Evolutionary conservation across 1,140 invertebrate species (phyloP), one percentile per base, ranked within the genome.

Genomic region (Atopsyche davidsoni): DNA sequence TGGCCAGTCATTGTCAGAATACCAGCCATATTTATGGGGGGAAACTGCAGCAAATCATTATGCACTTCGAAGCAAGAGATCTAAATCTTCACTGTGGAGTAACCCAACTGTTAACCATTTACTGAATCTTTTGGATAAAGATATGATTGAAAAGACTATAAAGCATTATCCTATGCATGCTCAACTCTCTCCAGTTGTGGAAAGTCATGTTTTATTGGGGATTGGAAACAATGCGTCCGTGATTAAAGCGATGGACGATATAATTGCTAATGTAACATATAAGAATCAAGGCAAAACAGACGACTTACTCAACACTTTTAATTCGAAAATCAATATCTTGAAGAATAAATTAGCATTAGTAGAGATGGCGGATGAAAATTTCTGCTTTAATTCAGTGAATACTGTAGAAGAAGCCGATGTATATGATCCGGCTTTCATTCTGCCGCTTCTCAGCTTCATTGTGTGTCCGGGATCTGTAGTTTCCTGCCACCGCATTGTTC

Each of bases 21-120:
- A 79, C 59, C 81, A 81, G 53, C 88, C 88, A 10, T 90, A 84
- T 59, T 68, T 91, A 1, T 91, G 85, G 81, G 87, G 89, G 4
- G 79, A 79, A 61, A 78, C 81, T 11, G 88, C 87, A 0, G 79
- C 84, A 9, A 79, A 77, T 23, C 80, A 87, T 64, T 89, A 89
- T 58, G 81, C 83, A 10, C 70, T 88, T 0, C 75, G 79, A 61
- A 78, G 47, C 74, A 81, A 58, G 72, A 78, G 56, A 73, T 68
- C 52, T 13, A 60, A 17, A 59, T 64, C 64, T 6, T 73, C 75
- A 16, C 64, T 86, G 34, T 85, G 75, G 78, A 78, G 79, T 53
- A 81, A 83, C 67, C 83, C 84, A 0, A 80, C 79, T 35, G 75
- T 79, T 11, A 75, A 76, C 24, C 81, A 89, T 69, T 77, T 90